Evolutionary conservation across 2,113 vertebrate species (phyloP).

Genomic region (Lepisosteus oculatus): DNA sequence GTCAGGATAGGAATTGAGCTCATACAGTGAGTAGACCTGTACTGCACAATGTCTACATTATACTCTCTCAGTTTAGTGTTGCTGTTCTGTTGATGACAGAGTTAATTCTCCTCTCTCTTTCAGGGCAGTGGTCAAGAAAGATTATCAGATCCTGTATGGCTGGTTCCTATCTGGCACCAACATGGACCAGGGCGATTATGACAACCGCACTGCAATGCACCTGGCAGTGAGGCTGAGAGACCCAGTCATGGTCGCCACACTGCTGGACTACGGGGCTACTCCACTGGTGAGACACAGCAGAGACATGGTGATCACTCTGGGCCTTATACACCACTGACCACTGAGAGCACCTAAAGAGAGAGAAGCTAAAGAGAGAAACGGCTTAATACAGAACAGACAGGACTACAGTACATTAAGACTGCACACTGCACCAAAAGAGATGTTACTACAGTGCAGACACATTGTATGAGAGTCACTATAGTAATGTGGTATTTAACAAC

Average conservation of each 20-base stretch:
- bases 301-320: neutral
- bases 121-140: constrained; percentile 9
- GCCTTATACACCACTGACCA: too few relatives aligned
- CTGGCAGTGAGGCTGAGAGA: constrained; percentile 20
- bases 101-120: neutral
- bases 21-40: constrained; percentile 20
- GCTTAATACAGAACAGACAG: too few relatives aligned
- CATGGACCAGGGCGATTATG: constrained; percentile 27
- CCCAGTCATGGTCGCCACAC: constrained; percentile 11
- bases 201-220: constrained; percentile 19
- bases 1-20: constrained; percentile 18
- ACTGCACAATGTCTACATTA: neutral
- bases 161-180: constrained; percentile 19
- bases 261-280: constrained; percentile 19
- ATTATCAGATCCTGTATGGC: constrained; percentile 10
- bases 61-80: neutral
- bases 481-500: too few relatives aligned
- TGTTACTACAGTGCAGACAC: neutral
- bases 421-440: neutral
- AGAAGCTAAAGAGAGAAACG: too few relatives aligned
- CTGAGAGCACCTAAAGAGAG: too few relatives aligned
- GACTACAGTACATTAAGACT: too few relatives aligned
- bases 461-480: too few relatives aligned
- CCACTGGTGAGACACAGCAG: constrained; percentile 12
- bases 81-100: neutral